Evolutionary conservation across 2,797 vertebrate genomes (phyloP).

Genomic region (Spinus olivaceus): DNA sequence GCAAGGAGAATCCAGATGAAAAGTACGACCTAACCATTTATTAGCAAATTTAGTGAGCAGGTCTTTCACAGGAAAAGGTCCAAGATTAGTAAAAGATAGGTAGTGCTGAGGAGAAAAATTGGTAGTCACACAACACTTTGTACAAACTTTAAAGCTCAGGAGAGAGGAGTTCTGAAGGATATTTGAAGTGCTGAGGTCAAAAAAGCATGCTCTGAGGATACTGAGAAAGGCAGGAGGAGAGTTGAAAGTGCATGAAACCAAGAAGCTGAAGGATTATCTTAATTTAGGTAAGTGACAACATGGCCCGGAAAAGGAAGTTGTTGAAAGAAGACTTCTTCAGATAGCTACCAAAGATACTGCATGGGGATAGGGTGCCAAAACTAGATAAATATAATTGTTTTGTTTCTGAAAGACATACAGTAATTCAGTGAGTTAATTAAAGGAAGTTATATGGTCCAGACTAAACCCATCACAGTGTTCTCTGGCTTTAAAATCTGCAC

Average conservation of each 20-base stretch:
- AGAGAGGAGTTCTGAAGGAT: neutral
- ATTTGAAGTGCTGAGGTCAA: constrained; percentile 20
- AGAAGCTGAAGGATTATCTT: neutral
- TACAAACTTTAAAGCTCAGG: neutral
- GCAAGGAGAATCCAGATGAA: neutral
- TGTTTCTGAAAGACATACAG: neutral
- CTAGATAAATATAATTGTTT: neutral
- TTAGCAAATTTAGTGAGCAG: neutral
- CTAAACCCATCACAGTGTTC: neutral
- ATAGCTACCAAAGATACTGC: neutral
- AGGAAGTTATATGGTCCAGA: neutral
- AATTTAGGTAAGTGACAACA: neutral
- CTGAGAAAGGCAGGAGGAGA: neutral
- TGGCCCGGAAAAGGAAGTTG: neutral
- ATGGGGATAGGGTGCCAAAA: neutral
- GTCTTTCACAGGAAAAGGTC: neutral
- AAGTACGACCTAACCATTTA: neutral
- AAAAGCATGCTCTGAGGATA: neutral
- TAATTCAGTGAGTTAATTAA: neutral
- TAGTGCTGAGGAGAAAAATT: neutral
- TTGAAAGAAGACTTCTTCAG: neutral
- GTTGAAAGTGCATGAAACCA: neutral
- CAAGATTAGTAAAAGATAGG: neutral
- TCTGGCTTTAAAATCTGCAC: neutral
- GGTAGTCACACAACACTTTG: neutral